Conservation (phyloP, 2,113 vertebrate genomes). For the Nipponia nippon region DNA sequence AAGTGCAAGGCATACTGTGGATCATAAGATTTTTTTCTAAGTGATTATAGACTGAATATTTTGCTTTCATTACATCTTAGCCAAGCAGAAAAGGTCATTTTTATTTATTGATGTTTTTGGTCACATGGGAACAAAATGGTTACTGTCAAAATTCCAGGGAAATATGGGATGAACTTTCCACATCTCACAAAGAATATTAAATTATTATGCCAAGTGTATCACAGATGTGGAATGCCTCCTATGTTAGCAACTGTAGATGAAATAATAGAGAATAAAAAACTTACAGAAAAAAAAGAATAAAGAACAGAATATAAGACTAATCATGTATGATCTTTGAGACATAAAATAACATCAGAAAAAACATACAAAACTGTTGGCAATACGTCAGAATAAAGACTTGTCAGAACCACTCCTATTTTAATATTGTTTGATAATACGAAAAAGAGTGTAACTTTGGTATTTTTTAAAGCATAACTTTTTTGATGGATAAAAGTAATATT, state of each 20-base stretch:
- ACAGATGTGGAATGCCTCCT: background rate
- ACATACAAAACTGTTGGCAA: background rate
- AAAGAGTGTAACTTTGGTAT: background rate
- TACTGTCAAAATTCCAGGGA: background rate
- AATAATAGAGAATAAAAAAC: background rate
- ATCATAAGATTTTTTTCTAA: background rate
- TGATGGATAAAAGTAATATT: background rate
- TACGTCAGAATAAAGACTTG: background rate
- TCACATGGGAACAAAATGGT: background rate
- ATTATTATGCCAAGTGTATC: background rate
- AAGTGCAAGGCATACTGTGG: background rate
- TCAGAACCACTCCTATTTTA: background rate
- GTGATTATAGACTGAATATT: background rate
- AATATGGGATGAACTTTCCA: background rate
- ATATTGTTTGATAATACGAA: background rate
- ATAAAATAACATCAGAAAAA: background rate
- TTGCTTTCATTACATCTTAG: background rate
- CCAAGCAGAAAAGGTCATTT: background rate
- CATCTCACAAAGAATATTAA: background rate
- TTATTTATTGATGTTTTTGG: background rate
- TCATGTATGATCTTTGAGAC: background rate
- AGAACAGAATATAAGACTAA: background rate
- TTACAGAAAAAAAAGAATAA: background rate
- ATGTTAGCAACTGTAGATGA: background rate
- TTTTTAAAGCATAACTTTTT: background rate